Evolutionary conservation across 2,113 vertebrate species (phyloP), one percentile per base, ranked within the genome.

Genomic region (Brachyistius frenatus): DNA sequence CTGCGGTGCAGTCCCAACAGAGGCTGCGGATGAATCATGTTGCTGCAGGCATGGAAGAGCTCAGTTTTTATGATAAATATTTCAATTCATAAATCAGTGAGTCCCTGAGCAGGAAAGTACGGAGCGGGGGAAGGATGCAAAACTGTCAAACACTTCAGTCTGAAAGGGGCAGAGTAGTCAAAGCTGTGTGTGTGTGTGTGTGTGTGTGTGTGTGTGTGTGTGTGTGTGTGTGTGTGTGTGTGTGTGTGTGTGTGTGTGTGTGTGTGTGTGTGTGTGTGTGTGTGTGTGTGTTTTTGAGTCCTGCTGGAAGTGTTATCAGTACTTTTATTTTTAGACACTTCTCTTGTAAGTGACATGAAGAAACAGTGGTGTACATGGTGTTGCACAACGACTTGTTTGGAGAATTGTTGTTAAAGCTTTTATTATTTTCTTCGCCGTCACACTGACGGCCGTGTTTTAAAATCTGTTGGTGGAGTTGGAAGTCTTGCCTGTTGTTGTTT

Each of bases 31-130:
- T 95, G 93, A 94, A 94, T 94, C 93, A 94, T 89, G 89, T 86
- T 88, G 90, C 92, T 91, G 88, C 89, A 81, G 88, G 87, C 90
- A 91, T 90, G 92, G 90, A 77, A 85, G 91, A 85, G 78, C 67
- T 86, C 83, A 73, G 83, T 86, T 92, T 92, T 90, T 83, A 90
- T 88, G 88, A 95, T 93, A 93, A 93, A 94, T 92, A 92, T 88
- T 91, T 81, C 83, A 88, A 92, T 90, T 92, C 88, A 92, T 94
- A 93, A 94, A 93, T 93, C 93, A 83, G 64, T 73, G 73, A 90
- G 93, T 93, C 89, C 86, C 75, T 49, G 74, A 71, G 87, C 58
- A 60, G 63, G 56, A 46, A 32, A 60, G 41, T n/a, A 64, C 0
- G 32, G 69, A 65, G 72, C 57, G 82, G 37, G 23, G 53, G 69